Conservation (phyloP, 2,888 invertebrate species). For the Thereva unica region DNA sequence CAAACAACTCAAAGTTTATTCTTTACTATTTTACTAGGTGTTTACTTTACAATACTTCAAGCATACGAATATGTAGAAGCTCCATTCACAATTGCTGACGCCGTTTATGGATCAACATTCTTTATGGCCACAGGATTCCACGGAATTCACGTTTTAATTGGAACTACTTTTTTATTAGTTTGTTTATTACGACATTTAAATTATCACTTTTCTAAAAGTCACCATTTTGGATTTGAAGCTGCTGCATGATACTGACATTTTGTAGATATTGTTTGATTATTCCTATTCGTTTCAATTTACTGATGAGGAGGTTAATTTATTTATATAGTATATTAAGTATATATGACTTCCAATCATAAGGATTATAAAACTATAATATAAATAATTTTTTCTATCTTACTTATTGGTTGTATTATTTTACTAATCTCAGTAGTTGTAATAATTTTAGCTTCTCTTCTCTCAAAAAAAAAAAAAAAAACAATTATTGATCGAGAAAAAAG, state of each 20-base stretch:
- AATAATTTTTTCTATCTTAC: conserved; percentile 61
- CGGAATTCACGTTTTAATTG: conserved; percentile 72
- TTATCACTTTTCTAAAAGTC: conserved; percentile 61
- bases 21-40: conserved; percentile 64
- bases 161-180: conserved; percentile 62
- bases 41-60: conserved; percentile 71
- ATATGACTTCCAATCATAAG: conserved; percentile 74
- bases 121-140: conserved; percentile 78
- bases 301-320: conserved; percentile 67
- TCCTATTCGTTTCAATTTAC: conserved; percentile 68
- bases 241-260: conserved; percentile 73
- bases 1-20: conserved; percentile 59
- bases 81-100: conserved; percentile 63
- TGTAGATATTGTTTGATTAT: conserved; percentile 67
- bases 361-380: conserved; percentile 64
- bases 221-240: conserved; percentile 70
- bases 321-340: conserved; percentile 59
- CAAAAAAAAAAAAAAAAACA: conserved; percentile 68
- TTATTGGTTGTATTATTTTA: conserved; percentile 54
- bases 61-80: conserved; percentile 71
- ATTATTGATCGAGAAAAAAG: conserved; percentile 66
- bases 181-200: conserved; percentile 60
- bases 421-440: conserved; percentile 60
- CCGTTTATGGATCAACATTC: conserved; percentile 71
- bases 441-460: conserved; percentile 60